Percentiles rank a stretch among this genome's conserved stretches.
phyloP scores from a whole-genome alignment of 2,888 invertebrate genomes.

The Athripsodes cinereus region DNA sequence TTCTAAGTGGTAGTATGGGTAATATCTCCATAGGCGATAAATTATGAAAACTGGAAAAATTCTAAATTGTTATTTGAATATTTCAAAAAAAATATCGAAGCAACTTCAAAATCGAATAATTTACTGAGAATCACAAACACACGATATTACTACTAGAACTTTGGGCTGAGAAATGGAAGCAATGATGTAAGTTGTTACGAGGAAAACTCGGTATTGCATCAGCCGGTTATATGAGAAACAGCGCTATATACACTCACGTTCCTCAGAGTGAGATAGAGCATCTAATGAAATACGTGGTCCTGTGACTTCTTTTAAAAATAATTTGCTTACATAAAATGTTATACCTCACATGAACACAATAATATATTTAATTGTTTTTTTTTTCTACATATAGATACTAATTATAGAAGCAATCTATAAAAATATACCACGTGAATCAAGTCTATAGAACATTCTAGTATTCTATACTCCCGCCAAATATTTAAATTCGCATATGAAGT shows the following conservation, averaged over 20 bases:
- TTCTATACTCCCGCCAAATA: neutral
- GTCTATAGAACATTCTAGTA: neutral
- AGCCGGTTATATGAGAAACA: slow-evolving; percentile 9
- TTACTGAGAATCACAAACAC: no score
- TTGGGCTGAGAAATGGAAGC: neutral
- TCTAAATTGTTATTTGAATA: no score
- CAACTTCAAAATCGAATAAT: no score
- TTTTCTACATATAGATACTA: neutral
- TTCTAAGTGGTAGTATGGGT: no score
- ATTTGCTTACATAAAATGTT: neutral
- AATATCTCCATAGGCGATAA: no score
- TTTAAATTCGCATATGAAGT: neutral
- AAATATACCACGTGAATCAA: neutral
- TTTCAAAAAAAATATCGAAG: no score
- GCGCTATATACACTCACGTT: neutral
- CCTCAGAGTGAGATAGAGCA: slow-evolving; percentile 2
- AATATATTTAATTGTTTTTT: no score
- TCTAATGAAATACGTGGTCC: neutral
- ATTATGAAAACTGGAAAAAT: no score
- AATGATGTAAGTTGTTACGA: neutral
- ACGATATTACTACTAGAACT: neutral
- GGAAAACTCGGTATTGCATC: slow-evolving; percentile 9
- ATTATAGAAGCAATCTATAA: neutral
- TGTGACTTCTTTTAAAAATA: neutral
- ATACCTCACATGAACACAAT: no score